A percentile compares a stretch with the other conserved stretches of the same genome.
These are phyloP conservation scores for Eumacrocentrus americanus DNA, from an alignment of 2,888 invertebrate genomes.

Conservation along the genomic window DNA sequence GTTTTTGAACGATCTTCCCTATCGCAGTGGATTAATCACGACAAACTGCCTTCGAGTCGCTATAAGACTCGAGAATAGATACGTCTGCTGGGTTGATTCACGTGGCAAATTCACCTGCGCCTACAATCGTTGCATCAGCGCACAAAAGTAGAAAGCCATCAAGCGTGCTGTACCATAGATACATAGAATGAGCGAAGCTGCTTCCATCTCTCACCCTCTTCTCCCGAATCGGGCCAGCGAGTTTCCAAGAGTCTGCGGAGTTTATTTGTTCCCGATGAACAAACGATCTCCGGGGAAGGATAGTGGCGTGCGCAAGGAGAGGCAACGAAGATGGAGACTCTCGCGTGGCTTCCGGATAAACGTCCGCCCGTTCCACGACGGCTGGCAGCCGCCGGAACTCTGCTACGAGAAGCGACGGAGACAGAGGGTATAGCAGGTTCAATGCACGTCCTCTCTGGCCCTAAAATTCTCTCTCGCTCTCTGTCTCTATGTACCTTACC, in stretches of 20 bases:
- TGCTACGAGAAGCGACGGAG: conserved; percentile 20
- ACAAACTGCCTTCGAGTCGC: conserved; percentile 12
- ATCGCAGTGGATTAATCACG: conserved; percentile 26
- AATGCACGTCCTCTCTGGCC: conserved; percentile 22
- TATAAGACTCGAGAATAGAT: conserved; percentile 8
- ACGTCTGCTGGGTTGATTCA: conserved; percentile 11
- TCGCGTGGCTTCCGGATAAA: conserved; percentile 43
- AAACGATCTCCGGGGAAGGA: conserved; percentile 36
- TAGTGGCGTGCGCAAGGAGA: conserved; percentile 12
- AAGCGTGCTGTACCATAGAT: background rate
- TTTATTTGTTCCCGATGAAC: conserved; percentile 47
- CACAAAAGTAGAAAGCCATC: background rate
- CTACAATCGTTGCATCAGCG: background rate
- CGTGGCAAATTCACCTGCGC: conserved; percentile 16
- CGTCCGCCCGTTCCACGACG: conserved; percentile 38
- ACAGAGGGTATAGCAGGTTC: conserved; percentile 25
- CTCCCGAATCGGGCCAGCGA: conserved; percentile 35
- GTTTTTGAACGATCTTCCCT: no score
- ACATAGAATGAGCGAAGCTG: no score
- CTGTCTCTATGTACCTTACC: no score
- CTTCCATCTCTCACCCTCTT: no score
- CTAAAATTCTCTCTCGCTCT: background rate
- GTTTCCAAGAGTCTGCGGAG: conserved; percentile 42
- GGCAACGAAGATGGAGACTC: conserved; percentile 30
- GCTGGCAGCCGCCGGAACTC: conserved; percentile 29